Conservation (phyloP, 1,140 invertebrate species). For the Aphelinus atriplicis region DNA sequence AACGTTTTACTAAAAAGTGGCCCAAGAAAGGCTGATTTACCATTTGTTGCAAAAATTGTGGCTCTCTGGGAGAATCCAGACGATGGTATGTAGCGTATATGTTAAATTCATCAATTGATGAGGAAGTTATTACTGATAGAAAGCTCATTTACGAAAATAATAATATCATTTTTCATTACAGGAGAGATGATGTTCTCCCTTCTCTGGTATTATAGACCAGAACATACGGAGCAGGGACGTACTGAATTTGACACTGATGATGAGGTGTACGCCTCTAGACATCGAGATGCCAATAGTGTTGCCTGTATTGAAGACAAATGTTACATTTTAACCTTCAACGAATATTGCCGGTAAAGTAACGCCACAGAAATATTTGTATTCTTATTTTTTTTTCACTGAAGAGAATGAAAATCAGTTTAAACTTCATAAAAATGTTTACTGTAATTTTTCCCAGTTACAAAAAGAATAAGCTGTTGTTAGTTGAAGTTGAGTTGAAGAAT, state of each 20-base stretch:
- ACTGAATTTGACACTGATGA: constrained; percentile 81
- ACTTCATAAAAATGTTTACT: not conserved
- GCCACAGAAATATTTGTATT: too few relatives aligned
- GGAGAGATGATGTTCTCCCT: constrained; percentile 97
- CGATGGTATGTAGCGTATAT: constrained; percentile 74
- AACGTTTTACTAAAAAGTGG: constrained; percentile 90
- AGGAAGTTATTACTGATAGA: too few relatives aligned
- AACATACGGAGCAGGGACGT: constrained; percentile 92
- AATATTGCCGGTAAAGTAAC: constrained; percentile 88
- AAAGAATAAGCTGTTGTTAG: constrained; percentile 11
- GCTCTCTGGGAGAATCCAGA: constrained; percentile 94
- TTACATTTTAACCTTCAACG: constrained; percentile 95
- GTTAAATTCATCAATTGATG: too few relatives aligned
- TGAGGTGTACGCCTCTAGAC: constrained; percentile 95
- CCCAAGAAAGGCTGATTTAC: constrained; percentile 84
- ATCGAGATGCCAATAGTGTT: constrained; percentile 93
- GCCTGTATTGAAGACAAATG: constrained; percentile 98
- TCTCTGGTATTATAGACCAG: constrained; percentile 97
- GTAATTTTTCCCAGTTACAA: constrained; percentile 30
- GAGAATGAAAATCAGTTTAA: not conserved
- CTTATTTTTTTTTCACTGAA: not conserved
- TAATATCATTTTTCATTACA: constrained; percentile 54
- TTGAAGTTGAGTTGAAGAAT: not conserved
- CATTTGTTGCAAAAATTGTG: constrained; percentile 93
- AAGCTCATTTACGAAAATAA: too few relatives aligned